A percentile compares a stretch with the other conserved stretches of the same genome.
phyloP scores from a whole-genome alignment of 2,113 vertebrate species.

The Albula glossodonta region DNA sequence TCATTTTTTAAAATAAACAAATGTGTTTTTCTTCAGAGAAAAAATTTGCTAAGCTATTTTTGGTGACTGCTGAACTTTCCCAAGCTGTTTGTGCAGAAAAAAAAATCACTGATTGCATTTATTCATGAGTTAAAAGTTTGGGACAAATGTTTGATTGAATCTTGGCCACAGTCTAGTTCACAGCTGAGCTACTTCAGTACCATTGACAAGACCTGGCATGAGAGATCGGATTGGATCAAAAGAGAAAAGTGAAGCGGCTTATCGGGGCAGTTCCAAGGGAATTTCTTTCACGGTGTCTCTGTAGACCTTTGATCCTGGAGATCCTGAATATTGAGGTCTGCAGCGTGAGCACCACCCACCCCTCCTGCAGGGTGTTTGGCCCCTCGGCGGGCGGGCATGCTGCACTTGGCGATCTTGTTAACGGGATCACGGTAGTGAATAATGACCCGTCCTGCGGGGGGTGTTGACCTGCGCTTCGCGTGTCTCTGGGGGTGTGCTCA shows the following conservation, averaged over 20 bases:
- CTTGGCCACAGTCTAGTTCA: background rate
- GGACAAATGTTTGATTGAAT: background rate
- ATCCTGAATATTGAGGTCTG: conserved; percentile 9
- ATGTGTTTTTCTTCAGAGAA: background rate
- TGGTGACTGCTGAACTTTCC: background rate
- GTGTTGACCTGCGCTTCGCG: background rate
- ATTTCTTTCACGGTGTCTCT: conserved; percentile 8
- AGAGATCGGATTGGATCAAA: background rate
- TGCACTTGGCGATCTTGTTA: conserved; percentile 14
- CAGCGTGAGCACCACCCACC: too few species aligned
- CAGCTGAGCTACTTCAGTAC: background rate
- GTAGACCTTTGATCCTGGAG: background rate
- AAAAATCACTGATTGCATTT: background rate
- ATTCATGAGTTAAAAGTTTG: background rate
- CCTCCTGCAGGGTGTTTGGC: background rate
- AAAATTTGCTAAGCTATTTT: background rate
- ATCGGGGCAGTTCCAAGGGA: background rate
- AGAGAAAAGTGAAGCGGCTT: background rate
- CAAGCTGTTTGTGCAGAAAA: background rate
- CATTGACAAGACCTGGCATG: background rate
- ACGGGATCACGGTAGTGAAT: background rate
- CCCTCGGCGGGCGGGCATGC: background rate
- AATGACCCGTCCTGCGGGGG: background rate
- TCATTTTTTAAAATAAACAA: background rate
- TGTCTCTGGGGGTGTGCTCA: background rate